Base-by-base conservation (phyloP, 2,888 invertebrate species). In the Seira ritae region DNA sequence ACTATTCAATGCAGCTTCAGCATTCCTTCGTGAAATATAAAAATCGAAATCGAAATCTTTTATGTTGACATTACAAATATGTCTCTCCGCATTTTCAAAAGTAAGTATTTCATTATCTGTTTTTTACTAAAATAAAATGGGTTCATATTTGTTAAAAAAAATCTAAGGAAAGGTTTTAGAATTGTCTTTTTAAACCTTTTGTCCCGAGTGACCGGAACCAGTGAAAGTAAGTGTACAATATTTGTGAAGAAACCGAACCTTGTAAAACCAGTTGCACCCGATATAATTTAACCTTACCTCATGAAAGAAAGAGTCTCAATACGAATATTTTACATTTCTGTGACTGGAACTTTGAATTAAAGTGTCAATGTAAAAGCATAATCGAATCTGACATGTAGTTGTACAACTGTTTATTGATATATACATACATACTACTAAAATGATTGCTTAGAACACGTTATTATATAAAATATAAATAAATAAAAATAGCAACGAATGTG, bases 141-240 rank as follows among this genome's bases (percentile, higher is more conserved):
- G n/a, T n/a, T n/a, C 8, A 23, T 10, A 60, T 4, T 66, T 66
- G 66, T 17, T 22, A 20, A 20, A 19, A 4, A n/a, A 66, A 12
- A 20, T 66, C n/a, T 66, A 23, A 22, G 22, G 20, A 22, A 66
- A 66, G 66, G 66, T 66, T 23, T 22, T 66, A 22, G 6, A 66
- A 66, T 22, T n/a, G 1, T 66, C 20, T 22, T 22, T 12, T 22
- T 10, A 60, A n/a, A 8, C 66, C 60, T 20, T 23, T 55, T 81
- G 70, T 75, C 80, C 80, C 80, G 80, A 60, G 80, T 81, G 80
- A 81, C 80, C 70, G 55, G 80, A 81, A 69, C 80, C 80, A 81
- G 80, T 81, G 80, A 81, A 68, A 68, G n/a, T n/a, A 66, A 74
- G 70, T 81, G 80, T 81, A 81, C 80, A 81, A 81, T 81, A 70